Evolutionary conservation across 2,888 invertebrate species (phyloP).

Genomic region (Caprella mutica): DNA sequence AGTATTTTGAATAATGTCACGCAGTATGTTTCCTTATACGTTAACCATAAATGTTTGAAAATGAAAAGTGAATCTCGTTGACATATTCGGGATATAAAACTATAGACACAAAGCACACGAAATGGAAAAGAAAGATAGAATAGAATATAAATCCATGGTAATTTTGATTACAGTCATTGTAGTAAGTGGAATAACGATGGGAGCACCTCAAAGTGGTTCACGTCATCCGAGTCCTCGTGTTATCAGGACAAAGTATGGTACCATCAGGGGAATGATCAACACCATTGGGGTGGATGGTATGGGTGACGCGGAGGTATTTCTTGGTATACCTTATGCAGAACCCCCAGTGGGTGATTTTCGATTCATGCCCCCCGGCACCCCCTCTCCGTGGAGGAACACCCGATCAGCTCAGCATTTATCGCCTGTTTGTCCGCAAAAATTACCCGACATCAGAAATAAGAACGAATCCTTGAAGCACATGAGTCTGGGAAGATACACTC

Average conservation of each 20-base stretch:
- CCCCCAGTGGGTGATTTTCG: slow-evolving; percentile 76
- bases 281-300: slow-evolving; percentile 21
- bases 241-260: slow-evolving; percentile 30
- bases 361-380: slow-evolving; percentile 93
- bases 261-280: slow-evolving; percentile 23
- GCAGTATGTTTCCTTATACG: no score
- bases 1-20: no score
- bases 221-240: slow-evolving; percentile 26
- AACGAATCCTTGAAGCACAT: slow-evolving; percentile 70
- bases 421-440: slow-evolving; percentile 79
- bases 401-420: slow-evolving; percentile 76
- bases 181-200: no score
- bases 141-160: no score
- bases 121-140: no score
- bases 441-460: slow-evolving; percentile 70
- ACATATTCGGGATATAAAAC: no score
- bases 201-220: no score
- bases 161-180: no score
- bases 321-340: slow-evolving; percentile 85
- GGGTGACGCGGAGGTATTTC: slow-evolving; percentile 65
- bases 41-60: no score
- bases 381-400: slow-evolving; percentile 82
- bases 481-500: slow-evolving; percentile 82
- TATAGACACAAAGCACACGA: no score
- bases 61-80: no score